phyloP scores from a whole-genome alignment of 2,113 vertebrate genomes.

The Murina feae region DNA sequence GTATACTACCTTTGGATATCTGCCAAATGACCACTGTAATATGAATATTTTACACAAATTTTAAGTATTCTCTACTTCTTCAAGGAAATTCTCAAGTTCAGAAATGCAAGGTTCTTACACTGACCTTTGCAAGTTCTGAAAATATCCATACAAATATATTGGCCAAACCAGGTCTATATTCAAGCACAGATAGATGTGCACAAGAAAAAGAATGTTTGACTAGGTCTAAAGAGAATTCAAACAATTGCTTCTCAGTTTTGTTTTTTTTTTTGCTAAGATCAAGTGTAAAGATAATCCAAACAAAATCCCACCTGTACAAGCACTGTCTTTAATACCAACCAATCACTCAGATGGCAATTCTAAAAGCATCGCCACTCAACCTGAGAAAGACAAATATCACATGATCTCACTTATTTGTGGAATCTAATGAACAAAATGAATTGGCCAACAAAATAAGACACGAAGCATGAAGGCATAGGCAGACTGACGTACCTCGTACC shows the following conservation, averaged over 20 bases:
- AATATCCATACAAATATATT: neutral
- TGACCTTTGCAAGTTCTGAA: neutral
- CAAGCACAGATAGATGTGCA: neutral
- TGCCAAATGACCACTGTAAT: too few species aligned
- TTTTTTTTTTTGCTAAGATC: neutral
- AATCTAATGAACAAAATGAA: too few species aligned
- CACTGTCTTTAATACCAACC: neutral
- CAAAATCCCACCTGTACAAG: neutral
- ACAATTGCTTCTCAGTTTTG: neutral
- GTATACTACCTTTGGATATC: too few species aligned
- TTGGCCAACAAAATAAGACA: too few species aligned
- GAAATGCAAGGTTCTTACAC: slow-evolving; percentile 5
- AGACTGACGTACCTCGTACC: too few species aligned
- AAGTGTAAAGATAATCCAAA: neutral
- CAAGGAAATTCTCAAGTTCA: neutral
- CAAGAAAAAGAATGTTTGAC: neutral
- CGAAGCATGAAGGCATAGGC: too few species aligned
- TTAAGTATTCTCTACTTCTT: slow-evolving; percentile 4
- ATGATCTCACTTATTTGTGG: too few species aligned
- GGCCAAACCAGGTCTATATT: neutral
- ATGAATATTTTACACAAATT: neutral
- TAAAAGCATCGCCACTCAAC: neutral
- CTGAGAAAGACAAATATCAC: too few species aligned
- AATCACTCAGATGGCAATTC: neutral
- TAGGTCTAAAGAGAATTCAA: neutral